These are phyloP conservation scores for Triplophysa tibetana DNA, from an alignment of 2,113 vertebrate species.

Conservation along the genomic window DNA sequence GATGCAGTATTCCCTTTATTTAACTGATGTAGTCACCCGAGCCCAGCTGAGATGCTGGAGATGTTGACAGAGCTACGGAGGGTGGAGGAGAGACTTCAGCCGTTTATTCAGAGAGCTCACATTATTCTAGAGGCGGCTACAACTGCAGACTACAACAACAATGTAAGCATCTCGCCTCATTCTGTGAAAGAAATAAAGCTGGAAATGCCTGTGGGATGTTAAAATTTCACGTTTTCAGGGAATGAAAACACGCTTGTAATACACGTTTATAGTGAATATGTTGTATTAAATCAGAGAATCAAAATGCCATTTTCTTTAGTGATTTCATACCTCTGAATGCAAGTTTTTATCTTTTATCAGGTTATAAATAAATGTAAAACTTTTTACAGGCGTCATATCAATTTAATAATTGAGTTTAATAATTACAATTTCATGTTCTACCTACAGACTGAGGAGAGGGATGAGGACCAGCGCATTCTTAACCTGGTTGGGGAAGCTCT, in stretches of 20 bases:
- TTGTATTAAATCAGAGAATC: too few relatives aligned
- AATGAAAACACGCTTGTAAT: too few relatives aligned
- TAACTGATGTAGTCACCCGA: constrained; percentile 77
- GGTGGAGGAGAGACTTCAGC: constrained; percentile 84
- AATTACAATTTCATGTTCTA: background rate
- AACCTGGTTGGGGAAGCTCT: constrained; percentile 85
- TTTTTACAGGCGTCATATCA: too few relatives aligned
- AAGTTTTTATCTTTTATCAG: too few relatives aligned
- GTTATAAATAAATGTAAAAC: too few relatives aligned
- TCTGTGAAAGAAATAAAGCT: too few relatives aligned
- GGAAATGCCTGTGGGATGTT: too few relatives aligned
- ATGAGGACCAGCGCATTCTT: constrained; percentile 85
- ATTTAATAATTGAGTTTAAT: too few relatives aligned
- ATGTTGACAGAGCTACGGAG: constrained; percentile 83
- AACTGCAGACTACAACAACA: constrained; percentile 82
- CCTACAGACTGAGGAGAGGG: constrained; percentile 78
- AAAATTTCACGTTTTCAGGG: too few relatives aligned
- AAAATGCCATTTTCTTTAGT: too few relatives aligned
- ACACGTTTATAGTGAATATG: too few relatives aligned
- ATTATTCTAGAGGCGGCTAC: constrained; percentile 83
- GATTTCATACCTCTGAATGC: too few relatives aligned
- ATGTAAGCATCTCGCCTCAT: constrained; percentile 70
- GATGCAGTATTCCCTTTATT: background rate
- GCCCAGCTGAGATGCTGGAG: constrained; percentile 83
- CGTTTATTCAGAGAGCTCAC: constrained; percentile 86